These are phyloP conservation scores for Aldabrachelys gigantea DNA, from an alignment of 2,113 vertebrate species.

Conservation along the genomic window DNA sequence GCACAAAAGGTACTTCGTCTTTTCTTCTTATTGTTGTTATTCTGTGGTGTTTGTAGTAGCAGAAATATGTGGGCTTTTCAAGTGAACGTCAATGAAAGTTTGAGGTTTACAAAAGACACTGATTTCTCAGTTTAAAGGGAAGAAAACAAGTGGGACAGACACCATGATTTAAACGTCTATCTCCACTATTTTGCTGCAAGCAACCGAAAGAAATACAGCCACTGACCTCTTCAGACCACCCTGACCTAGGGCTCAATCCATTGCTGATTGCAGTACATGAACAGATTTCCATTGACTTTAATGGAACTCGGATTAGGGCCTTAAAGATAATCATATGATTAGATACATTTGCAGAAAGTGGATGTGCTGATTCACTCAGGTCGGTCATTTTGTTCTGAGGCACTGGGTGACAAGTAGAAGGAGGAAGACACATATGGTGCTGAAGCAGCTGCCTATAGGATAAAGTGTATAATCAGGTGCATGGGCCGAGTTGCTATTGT, in stretches of 20 bases:
- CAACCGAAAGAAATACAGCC: not conserved
- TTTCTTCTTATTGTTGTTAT: slow-evolving; percentile 65
- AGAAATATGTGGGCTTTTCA: slow-evolving; percentile 63
- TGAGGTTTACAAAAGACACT: slow-evolving; percentile 66
- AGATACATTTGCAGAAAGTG: not conserved
- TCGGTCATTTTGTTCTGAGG: not conserved
- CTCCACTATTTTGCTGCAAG: not conserved
- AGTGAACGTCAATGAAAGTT: slow-evolving; percentile 70
- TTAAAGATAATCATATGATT: not conserved
- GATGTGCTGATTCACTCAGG: not conserved
- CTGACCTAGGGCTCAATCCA: not conserved
- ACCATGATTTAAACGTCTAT: slow-evolving; percentile 24
- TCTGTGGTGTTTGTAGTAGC: slow-evolving; percentile 60
- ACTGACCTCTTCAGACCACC: not conserved
- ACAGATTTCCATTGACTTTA: not conserved
- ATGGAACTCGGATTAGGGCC: fast-evolving
- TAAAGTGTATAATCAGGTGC: fast-evolving
- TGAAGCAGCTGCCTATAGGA: not conserved
- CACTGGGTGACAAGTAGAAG: not conserved
- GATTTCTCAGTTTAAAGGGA: slow-evolving; percentile 61
- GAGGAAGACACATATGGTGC: not conserved
- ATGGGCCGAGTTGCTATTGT: not conserved
- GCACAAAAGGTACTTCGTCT: slow-evolving; percentile 31
- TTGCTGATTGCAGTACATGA: not conserved
- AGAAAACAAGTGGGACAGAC: slow-evolving; percentile 32